phyloP scores from a whole-genome alignment of 2,113 vertebrate genomes.

The Camelus dromedarius region DNA sequence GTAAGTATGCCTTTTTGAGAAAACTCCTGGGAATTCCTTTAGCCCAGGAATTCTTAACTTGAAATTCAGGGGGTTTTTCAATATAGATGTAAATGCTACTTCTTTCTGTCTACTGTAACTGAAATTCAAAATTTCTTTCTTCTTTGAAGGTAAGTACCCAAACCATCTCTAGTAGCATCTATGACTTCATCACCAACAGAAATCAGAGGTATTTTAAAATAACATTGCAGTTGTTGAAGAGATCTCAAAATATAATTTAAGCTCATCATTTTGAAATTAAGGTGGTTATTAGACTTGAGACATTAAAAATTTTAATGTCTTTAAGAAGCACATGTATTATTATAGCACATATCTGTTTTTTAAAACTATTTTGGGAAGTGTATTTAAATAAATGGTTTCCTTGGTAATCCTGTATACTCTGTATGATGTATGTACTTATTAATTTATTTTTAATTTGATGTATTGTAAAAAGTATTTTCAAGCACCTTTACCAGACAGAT shows the following conservation, averaged over 20 bases:
- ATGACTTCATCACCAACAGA: not conserved
- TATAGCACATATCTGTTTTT: not conserved
- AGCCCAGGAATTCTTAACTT: not conserved
- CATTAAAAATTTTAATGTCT: not conserved
- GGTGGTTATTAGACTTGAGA: not conserved
- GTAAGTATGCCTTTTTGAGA: not conserved
- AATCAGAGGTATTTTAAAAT: not conserved
- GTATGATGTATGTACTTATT: not conserved
- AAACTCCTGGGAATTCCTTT: not conserved
- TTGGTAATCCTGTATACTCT: not conserved
- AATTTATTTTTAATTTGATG: not conserved
- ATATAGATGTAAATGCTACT: not conserved
- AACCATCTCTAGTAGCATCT: not conserved
- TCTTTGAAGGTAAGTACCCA: not conserved
- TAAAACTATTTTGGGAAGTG: not conserved
- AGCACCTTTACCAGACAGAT: not conserved
- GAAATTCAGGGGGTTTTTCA: not conserved
- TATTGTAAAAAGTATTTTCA: constrained; percentile 2
- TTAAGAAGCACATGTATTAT: not conserved
- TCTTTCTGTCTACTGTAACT: not conserved
- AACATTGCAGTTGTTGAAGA: not conserved
- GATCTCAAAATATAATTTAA: constrained; percentile 17
- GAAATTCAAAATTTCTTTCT: not conserved
- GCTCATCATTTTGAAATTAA: constrained; percentile 27
- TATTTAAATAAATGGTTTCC: not conserved